phyloP scores from a whole-genome alignment of 2,797 vertebrate genomes.

The Microctenopoma steveboyesi region DNA sequence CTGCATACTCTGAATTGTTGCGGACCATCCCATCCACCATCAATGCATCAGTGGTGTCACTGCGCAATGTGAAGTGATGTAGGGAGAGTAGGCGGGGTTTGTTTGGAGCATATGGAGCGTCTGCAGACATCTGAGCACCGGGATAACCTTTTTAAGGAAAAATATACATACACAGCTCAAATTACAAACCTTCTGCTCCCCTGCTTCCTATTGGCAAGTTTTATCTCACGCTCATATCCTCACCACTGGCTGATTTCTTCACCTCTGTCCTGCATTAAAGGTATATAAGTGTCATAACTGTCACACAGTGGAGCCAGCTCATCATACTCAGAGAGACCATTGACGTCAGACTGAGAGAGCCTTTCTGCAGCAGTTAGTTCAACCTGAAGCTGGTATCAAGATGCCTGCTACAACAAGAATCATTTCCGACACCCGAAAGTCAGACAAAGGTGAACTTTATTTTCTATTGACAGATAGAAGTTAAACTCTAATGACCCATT shows the following conservation, averaged over 20 bases:
- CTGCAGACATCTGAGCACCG: slow-evolving; percentile 25
- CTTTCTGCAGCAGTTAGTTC: slow-evolving; percentile 8
- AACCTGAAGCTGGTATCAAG: slow-evolving; percentile 15
- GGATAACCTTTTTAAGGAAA: slow-evolving; percentile 72
- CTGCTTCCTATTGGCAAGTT: slow-evolving; percentile 40
- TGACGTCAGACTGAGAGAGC: slow-evolving; percentile 17
- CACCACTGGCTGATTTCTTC: slow-evolving; percentile 20
- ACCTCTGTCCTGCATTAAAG: slow-evolving; percentile 49
- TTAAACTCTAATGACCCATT: not conserved
- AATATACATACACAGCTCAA: slow-evolving; percentile 49
- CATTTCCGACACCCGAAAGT: slow-evolving; percentile 53
- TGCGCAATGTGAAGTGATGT: slow-evolving; percentile 38
- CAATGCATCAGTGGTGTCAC: slow-evolving; percentile 32
- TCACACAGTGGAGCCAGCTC: slow-evolving; percentile 22
- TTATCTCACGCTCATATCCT: slow-evolving; percentile 23
- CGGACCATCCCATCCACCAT: slow-evolving; percentile 10
- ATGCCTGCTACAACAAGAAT: slow-evolving; percentile 72
- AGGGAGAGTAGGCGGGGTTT: slow-evolving; percentile 21
- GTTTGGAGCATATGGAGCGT: slow-evolving; percentile 18
- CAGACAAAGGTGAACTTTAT: slow-evolving; percentile 68
- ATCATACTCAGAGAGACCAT: slow-evolving; percentile 10
- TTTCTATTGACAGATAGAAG: not conserved
- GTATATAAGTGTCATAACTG: slow-evolving; percentile 64
- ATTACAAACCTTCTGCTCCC: slow-evolving; percentile 42
- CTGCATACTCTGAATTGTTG: slow-evolving; percentile 1